A percentile compares a stretch with the other conserved stretches of the same genome.
Evolutionary conservation across 2,888 invertebrate genomes (phyloP).

Genomic region (Oasisia sp.): DNA sequence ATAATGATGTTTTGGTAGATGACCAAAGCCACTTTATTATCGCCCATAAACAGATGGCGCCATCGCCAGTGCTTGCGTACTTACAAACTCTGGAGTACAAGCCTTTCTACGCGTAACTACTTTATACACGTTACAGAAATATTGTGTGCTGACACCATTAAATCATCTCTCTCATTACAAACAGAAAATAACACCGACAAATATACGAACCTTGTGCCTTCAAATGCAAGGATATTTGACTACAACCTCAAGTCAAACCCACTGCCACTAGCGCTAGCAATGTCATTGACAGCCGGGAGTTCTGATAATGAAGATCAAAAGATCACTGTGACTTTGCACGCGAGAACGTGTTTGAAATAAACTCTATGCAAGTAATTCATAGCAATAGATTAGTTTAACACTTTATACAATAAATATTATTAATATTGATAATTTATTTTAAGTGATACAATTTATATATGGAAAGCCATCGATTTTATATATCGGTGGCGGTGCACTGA

Average conservation of each 20-base stretch:
- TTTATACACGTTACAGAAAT: background rate
- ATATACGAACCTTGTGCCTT: background rate
- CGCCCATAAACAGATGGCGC: conserved; percentile 7
- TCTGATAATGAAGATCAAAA: conserved; percentile 17
- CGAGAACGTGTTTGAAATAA: background rate
- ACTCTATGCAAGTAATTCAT: background rate
- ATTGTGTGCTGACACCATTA: background rate
- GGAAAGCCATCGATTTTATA: background rate
- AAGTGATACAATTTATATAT: background rate
- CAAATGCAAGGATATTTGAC: background rate
- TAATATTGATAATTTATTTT: background rate
- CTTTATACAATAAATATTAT: background rate
- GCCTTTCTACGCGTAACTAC: background rate
- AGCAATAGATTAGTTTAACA: background rate
- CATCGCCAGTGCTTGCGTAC: background rate
- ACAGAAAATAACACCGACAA: background rate
- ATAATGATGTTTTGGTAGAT: background rate
- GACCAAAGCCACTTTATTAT: conserved; percentile 10
- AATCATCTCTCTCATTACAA: background rate
- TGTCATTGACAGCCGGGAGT: conserved; percentile 4
- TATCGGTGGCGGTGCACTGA: too few species aligned
- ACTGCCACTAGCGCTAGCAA: background rate
- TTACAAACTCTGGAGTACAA: background rate
- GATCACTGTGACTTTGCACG: background rate
- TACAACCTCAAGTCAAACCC: background rate